phyloP scores from a whole-genome alignment of 2,113 vertebrate species.

The Leuciscus idus region DNA sequence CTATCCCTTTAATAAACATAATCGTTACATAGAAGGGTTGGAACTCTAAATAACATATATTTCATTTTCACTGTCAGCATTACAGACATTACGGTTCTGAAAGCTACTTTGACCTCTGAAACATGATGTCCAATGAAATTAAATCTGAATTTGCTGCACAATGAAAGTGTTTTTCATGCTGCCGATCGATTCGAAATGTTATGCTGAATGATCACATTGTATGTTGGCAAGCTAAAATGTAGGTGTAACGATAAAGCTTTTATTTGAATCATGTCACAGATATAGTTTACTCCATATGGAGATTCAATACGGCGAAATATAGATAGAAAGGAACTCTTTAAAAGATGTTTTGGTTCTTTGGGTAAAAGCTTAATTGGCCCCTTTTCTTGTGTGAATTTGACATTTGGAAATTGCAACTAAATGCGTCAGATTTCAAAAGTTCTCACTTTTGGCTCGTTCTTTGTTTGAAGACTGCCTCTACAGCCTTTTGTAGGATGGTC shows the following conservation, averaged over 20 bases:
- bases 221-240: neutral
- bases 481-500: conserved; percentile 29
- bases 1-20: no score
- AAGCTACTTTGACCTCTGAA: no score
- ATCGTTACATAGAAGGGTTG: neutral
- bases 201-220: neutral
- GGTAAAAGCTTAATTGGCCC: neutral
- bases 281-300: neutral
- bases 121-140: neutral
- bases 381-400: neutral
- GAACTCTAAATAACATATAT: neutral
- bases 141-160: neutral
- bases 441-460: neutral
- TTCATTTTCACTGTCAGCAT: neutral
- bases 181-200: neutral
- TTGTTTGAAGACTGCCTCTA: neutral
- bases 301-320: neutral
- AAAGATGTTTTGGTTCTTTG: no score
- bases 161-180: neutral
- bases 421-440: neutral
- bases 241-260: neutral
- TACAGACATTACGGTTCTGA: neutral
- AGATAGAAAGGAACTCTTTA: neutral
- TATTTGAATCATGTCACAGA: neutral
- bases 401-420: neutral